Evolutionary conservation across 1,140 invertebrate genomes (phyloP), one percentile per base, ranked within the genome.

Genomic region (Cyphomyrmex costatus): DNA sequence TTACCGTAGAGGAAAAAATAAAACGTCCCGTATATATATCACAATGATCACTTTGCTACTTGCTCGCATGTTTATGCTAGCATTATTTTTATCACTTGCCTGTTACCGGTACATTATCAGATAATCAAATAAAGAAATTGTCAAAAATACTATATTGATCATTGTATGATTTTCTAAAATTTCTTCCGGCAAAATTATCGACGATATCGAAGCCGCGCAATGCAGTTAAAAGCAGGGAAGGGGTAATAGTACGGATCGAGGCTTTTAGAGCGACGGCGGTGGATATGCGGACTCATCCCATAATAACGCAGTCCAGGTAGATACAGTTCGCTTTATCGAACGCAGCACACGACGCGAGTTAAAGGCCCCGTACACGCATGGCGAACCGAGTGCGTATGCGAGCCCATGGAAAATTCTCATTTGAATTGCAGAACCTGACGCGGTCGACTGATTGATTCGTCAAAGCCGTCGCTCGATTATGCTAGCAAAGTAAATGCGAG

Each of bases 371-470:
- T 85, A 49, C 36, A 42, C 76, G 70, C 42, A 49, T 46, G 36
- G 27, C 60, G 68, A 58, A 36, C n/a, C 56, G 71, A 30, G 33
- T 49, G 83, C n/a, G 73, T 56, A 49, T 30, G 51, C 42, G 70
- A 49, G 24, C 49, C 49, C 74, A 24, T 68, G 77, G 89, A 90
- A 90, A 90, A 83, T 88, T 88, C 89, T 86, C 86, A 88, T 90
- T 90, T 90, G 89, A 90, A 90, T 90, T 88, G 83, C 89, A 88
- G 89, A 90, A 79, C 61, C 80, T 49, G 76, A 86, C 73, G 70
- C 77, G 56, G 42, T 63, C 83, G 71, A 53, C 71, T 86, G 86
- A 90, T 90, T 88, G 88, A 90, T 90, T 90, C 89, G 78, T 90
- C 89, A 90, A 90, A 90, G 86, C 82, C 68, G 82, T 73, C 80